A percentile compares a stretch with the other conserved stretches of the same genome.
phyloP scores from a whole-genome alignment of 2,888 invertebrate species.

The Hermaeophaga mercurialis region DNA sequence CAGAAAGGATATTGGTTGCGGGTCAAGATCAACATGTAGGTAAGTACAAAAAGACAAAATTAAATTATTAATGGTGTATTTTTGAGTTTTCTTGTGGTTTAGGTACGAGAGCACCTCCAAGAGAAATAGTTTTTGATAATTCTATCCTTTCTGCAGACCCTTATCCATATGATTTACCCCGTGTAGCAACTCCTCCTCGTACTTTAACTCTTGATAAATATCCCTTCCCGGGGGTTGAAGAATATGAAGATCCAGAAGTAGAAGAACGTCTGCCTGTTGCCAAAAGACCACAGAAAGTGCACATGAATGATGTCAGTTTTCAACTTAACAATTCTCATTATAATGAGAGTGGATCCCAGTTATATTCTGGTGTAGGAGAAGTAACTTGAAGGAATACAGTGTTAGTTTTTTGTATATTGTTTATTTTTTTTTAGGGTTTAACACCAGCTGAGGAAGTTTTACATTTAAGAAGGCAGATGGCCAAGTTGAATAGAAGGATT shows the following conservation, averaged over 20 bases:
- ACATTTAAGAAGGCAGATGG: slow-evolving; percentile 83
- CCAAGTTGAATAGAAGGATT: slow-evolving; percentile 84
- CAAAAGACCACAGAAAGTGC: slow-evolving; percentile 29
- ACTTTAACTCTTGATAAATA: slow-evolving; percentile 85
- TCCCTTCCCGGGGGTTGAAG: slow-evolving; percentile 72
- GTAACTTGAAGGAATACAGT: too few species aligned
- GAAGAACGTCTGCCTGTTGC: slow-evolving; percentile 48
- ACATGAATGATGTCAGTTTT: slow-evolving; percentile 47
- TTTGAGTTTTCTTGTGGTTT: slow-evolving; percentile 35
- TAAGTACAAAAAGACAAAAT: slow-evolving; percentile 49
- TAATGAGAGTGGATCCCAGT: slow-evolving; percentile 46
- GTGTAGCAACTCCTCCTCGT: slow-evolving; percentile 88
- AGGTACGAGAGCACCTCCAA: slow-evolving; percentile 85
- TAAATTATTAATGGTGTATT: slow-evolving; percentile 2
- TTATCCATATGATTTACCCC: slow-evolving; percentile 67
- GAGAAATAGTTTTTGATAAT: slow-evolving; percentile 85
- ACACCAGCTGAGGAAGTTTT: slow-evolving; percentile 79
- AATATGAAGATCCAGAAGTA: slow-evolving; percentile 61
- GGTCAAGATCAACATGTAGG: slow-evolving; percentile 76
- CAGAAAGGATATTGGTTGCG: slow-evolving; percentile 88
- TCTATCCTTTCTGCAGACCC: slow-evolving; percentile 74
- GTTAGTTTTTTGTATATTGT: background rate
- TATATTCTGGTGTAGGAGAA: slow-evolving; percentile 60
- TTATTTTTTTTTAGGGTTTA: slow-evolving; percentile 55
- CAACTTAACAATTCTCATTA: slow-evolving; percentile 40